A percentile compares a stretch with the other conserved stretches of the same genome.
Evolutionary conservation across 2,797 vertebrate species (phyloP).

Genomic region (Peromyscus attwateri): DNA sequence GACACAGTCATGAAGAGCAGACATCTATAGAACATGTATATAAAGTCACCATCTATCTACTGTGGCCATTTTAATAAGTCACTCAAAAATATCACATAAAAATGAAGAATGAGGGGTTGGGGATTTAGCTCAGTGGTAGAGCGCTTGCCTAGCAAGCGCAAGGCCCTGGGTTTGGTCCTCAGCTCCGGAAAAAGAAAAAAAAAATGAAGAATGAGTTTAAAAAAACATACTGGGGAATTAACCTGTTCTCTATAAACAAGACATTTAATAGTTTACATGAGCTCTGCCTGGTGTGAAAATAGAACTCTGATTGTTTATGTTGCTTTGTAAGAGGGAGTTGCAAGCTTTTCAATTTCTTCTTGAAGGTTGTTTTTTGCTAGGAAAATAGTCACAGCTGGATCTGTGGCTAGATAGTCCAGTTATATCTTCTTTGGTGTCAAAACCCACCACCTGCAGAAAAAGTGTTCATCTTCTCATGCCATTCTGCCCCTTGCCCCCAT

Average conservation of each 20-base stretch:
- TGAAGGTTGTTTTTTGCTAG: neutral
- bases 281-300: neutral
- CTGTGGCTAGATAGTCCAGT: neutral
- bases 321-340: neutral
- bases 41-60: constrained; percentile 56
- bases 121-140: no score
- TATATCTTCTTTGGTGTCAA: neutral
- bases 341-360: constrained; percentile 57
- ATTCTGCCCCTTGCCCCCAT: neutral
- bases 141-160: no score
- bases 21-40: neutral
- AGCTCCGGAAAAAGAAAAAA: no score
- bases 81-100: constrained; percentile 34
- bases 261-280: constrained; percentile 21
- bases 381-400: neutral
- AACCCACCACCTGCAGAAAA: neutral
- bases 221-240: constrained; percentile 15
- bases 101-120: no score
- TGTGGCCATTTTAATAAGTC: constrained; percentile 25
- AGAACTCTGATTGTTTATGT: neutral
- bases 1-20: neutral
- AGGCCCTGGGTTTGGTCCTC: no score
- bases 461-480: neutral
- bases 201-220: neutral
- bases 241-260: neutral